Evolutionary conservation across 2,797 vertebrate species (phyloP).

Genomic region (Chromis chromis): DNA sequence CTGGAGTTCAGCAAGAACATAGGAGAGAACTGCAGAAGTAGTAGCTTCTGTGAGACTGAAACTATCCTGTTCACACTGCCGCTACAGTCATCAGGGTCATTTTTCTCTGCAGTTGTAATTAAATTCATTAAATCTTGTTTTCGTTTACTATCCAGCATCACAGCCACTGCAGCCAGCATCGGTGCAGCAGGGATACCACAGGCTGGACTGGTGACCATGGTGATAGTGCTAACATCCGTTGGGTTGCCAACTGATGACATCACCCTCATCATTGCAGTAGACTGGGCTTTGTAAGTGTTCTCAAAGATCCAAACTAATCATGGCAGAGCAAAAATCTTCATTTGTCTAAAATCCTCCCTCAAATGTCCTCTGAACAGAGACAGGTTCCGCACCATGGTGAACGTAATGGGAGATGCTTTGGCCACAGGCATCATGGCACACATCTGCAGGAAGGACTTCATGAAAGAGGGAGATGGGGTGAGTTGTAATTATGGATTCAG

Average conservation of each 20-base stretch:
- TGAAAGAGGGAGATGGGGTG: slow-evolving; percentile 92
- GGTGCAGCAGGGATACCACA: slow-evolving; percentile 96
- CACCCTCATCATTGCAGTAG: slow-evolving; percentile 94
- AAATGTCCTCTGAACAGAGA: slow-evolving; percentile 84
- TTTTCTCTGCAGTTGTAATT: too few species aligned
- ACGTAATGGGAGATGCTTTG: slow-evolving; percentile 94
- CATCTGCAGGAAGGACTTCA: slow-evolving; percentile 96
- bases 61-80: too few species aligned
- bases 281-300: slow-evolving; percentile 94
- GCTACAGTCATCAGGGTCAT: background rate
- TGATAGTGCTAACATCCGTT: slow-evolving; percentile 95
- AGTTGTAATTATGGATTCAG: slow-evolving; percentile 38
- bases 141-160: slow-evolving; percentile 86
- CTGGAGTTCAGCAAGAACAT: too few species aligned
- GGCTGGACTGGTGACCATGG: slow-evolving; percentile 97
- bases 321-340: background rate
- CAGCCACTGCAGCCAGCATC: slow-evolving; percentile 95
- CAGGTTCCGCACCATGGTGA: slow-evolving; percentile 98
- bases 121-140: background rate
- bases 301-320: slow-evolving; percentile 24
- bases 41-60: too few species aligned
- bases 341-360: background rate
- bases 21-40: too few species aligned
- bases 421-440: slow-evolving; percentile 98
- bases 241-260: slow-evolving; percentile 97